These are phyloP conservation scores for Timema cristinae DNA, from an alignment of 2,888 invertebrate species.

Conservation along the genomic window DNA sequence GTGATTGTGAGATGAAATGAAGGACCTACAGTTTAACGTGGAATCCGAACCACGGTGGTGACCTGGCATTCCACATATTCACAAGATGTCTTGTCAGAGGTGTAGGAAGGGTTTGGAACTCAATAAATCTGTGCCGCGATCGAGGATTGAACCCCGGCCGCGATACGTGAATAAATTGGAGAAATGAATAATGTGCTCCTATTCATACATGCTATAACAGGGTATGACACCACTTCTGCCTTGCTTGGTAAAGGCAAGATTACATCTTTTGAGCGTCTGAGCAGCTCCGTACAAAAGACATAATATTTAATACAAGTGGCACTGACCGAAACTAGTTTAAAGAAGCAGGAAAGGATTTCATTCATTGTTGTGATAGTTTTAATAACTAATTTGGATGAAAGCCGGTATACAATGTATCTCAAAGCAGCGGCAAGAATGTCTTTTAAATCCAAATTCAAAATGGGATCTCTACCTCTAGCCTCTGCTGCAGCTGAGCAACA, in stretches of 20 bases:
- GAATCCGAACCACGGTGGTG: too few species aligned
- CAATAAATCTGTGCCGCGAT: too few species aligned
- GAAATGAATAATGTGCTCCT: slow-evolving; percentile 1
- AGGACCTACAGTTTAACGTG: too few species aligned
- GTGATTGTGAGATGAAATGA: too few species aligned
- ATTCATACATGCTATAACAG: not conserved
- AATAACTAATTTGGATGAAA: slow-evolving; percentile 5
- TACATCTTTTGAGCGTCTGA: not conserved
- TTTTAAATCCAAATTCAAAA: not conserved
- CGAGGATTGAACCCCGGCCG: too few species aligned
- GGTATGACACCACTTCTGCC: not conserved
- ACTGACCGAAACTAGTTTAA: not conserved
- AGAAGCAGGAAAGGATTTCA: slow-evolving; percentile 1
- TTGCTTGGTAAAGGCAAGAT: not conserved
- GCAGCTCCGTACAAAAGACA: not conserved
- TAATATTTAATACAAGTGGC: too few species aligned
- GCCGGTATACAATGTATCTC: not conserved
- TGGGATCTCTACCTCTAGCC: not conserved
- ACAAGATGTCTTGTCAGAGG: too few species aligned
- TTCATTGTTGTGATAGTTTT: not conserved
- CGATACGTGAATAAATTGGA: not conserved
- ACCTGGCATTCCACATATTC: too few species aligned
- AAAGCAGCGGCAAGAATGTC: not conserved
- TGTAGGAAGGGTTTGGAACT: too few species aligned
- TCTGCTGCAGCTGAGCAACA: slow-evolving; percentile 5